Conservation (phyloP, 2,113 vertebrate genomes). For the Octodon degus region DNA sequence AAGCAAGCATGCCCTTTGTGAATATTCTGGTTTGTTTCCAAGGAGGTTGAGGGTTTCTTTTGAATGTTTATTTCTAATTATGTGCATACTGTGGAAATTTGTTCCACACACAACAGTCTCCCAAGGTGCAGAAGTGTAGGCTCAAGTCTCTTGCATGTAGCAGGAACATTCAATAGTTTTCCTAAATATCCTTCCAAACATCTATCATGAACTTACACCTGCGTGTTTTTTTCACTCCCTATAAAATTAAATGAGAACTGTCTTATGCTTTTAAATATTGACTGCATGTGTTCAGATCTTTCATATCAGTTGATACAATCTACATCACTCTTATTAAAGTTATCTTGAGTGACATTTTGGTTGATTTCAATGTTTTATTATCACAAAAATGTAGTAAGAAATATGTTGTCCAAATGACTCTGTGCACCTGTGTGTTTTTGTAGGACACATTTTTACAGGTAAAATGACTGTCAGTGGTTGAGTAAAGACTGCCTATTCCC, state of each 20-base stretch:
- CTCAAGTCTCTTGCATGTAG: background rate
- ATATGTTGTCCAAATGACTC: background rate
- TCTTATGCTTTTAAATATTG: background rate
- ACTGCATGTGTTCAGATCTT: background rate
- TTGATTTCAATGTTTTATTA: background rate
- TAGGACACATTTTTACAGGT: background rate
- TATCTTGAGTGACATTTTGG: background rate
- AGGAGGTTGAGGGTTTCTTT: background rate
- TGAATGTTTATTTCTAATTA: slow-evolving; percentile 51
- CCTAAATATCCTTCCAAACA: background rate
- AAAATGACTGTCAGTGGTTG: background rate
- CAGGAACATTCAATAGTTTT: background rate
- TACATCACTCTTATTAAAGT: background rate
- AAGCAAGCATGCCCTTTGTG: background rate
- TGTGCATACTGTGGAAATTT: background rate
- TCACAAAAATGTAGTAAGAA: background rate
- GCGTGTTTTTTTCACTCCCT: background rate
- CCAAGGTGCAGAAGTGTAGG: background rate
- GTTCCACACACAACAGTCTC: background rate
- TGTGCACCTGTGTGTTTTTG: background rate
- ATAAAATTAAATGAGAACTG: background rate
- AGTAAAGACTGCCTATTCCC: background rate
- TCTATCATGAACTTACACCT: background rate
- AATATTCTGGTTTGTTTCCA: slow-evolving; percentile 38
- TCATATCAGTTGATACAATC: background rate